A percentile compares a stretch with the other conserved stretches of the same genome.
These are phyloP conservation scores for Leptopterna dolabrata DNA, from an alignment of 2,888 invertebrate genomes.

Conservation along the genomic window DNA sequence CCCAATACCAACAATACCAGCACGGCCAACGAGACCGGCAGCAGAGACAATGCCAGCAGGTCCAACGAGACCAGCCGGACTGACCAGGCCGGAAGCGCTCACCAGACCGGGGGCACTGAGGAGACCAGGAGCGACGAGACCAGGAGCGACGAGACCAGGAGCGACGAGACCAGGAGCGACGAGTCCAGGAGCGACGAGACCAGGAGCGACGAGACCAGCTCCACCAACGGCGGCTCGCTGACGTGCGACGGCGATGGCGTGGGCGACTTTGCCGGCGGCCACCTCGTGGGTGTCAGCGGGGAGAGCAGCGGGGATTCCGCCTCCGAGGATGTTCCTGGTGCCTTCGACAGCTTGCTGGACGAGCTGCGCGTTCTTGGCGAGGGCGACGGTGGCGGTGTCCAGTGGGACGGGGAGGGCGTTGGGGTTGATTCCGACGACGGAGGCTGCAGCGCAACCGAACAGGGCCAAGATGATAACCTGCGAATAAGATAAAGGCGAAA, in stretches of 20 bases:
- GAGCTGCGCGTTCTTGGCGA: constrained; percentile 66
- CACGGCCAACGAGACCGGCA: neutral
- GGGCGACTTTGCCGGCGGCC: constrained; percentile 65
- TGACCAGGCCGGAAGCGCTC: neutral
- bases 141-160: neutral
- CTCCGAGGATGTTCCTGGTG: constrained; percentile 61
- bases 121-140: constrained; percentile 26
- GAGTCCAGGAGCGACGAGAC: constrained; percentile 1
- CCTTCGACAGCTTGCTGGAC: constrained; percentile 66
- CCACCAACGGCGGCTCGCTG: constrained; percentile 59
- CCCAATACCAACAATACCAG: neutral
- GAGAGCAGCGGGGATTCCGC: constrained; percentile 56
- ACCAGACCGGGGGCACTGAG: neutral
- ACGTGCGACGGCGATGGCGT: constrained; percentile 59
- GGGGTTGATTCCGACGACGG: constrained; percentile 53
- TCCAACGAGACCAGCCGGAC: neutral
- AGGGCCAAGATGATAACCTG: constrained; percentile 47
- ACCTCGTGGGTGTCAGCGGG: constrained; percentile 65
- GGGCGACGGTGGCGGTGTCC: constrained; percentile 67
- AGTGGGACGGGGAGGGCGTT: constrained; percentile 55
- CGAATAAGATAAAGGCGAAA: neutral
- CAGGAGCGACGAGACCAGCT: neutral
- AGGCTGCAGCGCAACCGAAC: constrained; percentile 44
- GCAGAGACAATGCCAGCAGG: neutral
- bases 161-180: neutral